A percentile compares a stretch with the other conserved stretches of the same genome.
These are phyloP conservation scores for Echiichthys vipera DNA, from an alignment of 2,797 vertebrate genomes.

Conservation along the genomic window DNA sequence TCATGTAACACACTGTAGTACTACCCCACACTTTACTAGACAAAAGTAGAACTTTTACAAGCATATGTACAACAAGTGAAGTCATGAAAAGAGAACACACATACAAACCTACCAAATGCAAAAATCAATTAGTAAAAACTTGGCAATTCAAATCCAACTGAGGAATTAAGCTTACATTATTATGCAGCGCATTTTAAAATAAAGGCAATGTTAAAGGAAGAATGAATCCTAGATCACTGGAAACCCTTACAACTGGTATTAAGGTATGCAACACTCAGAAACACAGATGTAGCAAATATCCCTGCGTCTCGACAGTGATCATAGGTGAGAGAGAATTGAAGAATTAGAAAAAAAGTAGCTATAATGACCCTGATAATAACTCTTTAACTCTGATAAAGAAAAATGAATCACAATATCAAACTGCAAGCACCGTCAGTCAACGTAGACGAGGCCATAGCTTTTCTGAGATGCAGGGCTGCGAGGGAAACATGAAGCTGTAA, in stretches of 20 bases:
- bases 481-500: constrained; percentile 71
- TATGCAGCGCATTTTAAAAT: constrained; percentile 3
- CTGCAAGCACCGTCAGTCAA: constrained; percentile 53
- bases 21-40: constrained; percentile 3
- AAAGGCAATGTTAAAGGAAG: constrained; percentile 7
- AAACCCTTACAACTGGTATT: background rate
- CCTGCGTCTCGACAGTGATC: background rate
- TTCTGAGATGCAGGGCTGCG: constrained; percentile 57
- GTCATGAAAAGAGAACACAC: constrained; percentile 3
- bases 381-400: background rate
- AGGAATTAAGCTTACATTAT: constrained; percentile 19
- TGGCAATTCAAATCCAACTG: background rate
- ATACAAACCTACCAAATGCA: background rate
- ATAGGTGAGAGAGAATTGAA: background rate
- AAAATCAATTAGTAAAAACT: background rate
- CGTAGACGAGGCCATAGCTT: constrained; percentile 53
- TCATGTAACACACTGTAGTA: background rate
- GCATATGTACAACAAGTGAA: constrained; percentile 16
- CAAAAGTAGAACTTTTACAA: constrained; percentile 11
- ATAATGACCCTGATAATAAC: background rate
- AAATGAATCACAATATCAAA: constrained; percentile 15
- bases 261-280: background rate
- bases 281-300: constrained; percentile 1
- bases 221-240: background rate
- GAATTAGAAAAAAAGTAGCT: background rate